Conservation (phyloP, 2,888 invertebrate genomes). For the Lottia scabra region DNA sequence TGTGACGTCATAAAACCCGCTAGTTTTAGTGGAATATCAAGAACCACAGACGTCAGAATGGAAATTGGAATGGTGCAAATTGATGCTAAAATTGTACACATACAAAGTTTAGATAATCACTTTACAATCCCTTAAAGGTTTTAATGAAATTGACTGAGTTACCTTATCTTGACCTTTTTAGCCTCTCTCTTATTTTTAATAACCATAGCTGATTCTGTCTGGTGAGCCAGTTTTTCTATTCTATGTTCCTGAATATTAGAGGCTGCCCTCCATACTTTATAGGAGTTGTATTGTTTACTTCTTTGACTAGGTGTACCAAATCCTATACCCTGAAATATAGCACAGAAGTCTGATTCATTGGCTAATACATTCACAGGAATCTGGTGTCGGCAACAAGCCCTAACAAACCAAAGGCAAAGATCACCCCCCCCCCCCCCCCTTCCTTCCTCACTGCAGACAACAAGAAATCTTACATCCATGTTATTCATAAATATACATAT, state of each 20-base stretch:
- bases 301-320: conserved; percentile 83
- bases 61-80: too few relatives aligned
- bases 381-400: not conserved
- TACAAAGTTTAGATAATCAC: too few relatives aligned
- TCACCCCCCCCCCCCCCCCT: too few relatives aligned
- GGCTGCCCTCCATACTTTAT: conserved; percentile 78
- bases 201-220: conserved; percentile 75
- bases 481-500: too few relatives aligned
- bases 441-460: too few relatives aligned
- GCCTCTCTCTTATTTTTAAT: conserved; percentile 76
- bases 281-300: conserved; percentile 81
- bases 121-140: too few relatives aligned
- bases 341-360: too few relatives aligned
- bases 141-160: conserved; percentile 31
- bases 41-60: too few relatives aligned
- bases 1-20: too few relatives aligned
- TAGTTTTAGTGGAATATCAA: too few relatives aligned
- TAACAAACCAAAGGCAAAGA: not conserved
- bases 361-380: not conserved
- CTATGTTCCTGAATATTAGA: conserved; percentile 76
- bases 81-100: too few relatives aligned
- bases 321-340: conserved; percentile 75
- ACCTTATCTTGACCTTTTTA: conserved; percentile 81
- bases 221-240: conserved; percentile 69
- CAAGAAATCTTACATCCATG: too few relatives aligned